Conservation (phyloP, 2,113 vertebrate species). For the Okapia johnstoni region DNA sequence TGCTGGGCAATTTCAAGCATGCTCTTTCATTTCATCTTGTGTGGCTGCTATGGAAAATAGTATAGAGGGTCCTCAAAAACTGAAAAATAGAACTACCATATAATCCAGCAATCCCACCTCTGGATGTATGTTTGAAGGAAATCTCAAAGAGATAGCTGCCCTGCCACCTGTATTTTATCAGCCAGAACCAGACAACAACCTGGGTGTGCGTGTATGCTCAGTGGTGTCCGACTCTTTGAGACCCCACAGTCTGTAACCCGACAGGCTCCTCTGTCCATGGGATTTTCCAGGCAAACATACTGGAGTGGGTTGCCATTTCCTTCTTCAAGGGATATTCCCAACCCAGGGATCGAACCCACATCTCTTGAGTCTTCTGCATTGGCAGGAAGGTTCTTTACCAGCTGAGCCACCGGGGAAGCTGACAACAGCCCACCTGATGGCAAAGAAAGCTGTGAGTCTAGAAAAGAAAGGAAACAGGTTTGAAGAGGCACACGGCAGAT, state of each 20-base stretch:
- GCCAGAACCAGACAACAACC: not conserved
- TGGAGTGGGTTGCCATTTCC: not conserved
- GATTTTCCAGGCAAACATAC: not conserved
- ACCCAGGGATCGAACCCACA: not conserved
- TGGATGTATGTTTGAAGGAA: not conserved
- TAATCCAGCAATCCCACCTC: not conserved
- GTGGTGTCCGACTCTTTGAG: not conserved
- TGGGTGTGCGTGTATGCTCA: rapidly evolving
- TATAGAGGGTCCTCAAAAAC: not conserved
- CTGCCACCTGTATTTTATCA: too few species aligned
- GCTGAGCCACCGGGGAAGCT: not conserved
- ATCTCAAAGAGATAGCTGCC: not conserved
- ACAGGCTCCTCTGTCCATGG: not conserved
- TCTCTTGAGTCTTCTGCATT: not conserved
- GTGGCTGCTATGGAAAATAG: not conserved
- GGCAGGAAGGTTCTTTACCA: not conserved
- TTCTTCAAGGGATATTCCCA: not conserved
- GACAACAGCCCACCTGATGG: not conserved
- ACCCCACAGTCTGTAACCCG: not conserved
- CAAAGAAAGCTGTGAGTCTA: not conserved
- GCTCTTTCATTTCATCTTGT: not conserved
- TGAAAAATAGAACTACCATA: not conserved
- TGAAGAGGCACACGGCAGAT: not conserved
- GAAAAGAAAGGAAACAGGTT: not conserved
- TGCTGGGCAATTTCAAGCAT: not conserved